Evolutionary conservation across 2,113 vertebrate genomes (phyloP), one percentile per base, ranked within the genome.

Genomic region (Hippocampus zosterae): DNA sequence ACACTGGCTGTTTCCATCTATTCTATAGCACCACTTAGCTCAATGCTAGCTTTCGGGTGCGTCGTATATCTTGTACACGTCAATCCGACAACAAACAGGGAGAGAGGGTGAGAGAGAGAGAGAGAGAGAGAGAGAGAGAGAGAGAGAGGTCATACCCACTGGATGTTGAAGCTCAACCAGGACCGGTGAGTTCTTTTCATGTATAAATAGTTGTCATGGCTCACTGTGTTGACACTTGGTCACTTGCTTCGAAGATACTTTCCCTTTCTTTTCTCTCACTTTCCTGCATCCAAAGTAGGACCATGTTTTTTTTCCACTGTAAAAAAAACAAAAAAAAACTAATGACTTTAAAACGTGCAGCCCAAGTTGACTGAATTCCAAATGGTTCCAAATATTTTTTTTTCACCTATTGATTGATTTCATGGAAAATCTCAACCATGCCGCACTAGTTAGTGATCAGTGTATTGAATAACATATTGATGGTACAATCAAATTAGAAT

Each of bases 41-140:
- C 81, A 89, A 89, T 84, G 77, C 81, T 87, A 90, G 84, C 89
- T 87, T 88, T 86, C 79, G 78, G 72, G 79, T 74, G 85, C 89
- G 89, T 91, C 81, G 88, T 91, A 89, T 86, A 89, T 85, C 88
- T 90, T 88, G 90, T 91, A 83, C 85, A 84, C 76, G 81, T 82
- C 74, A 78, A 76, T 85, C 78, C 78, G 85, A 81, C 75, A 61
- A 73, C 60, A 60, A 70, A 65, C 77, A 76, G 72, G 5, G 29
- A 33, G 29, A 33, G 29, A 33, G 29, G 3, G 29, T 0, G 29
- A 33, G 3, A 33, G 29, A 33, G 29, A 33, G 3, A 33, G n/a
- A n/a, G n/a, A n/a, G n/a, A n/a, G 29, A 74, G 67, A 66, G 73
- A 68, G 69, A 67, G 70, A 33, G 0, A 44, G 65, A 71, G 68